Conservation (phyloP, 2,113 vertebrate genomes). For the Lipophrys pholis region DNA sequence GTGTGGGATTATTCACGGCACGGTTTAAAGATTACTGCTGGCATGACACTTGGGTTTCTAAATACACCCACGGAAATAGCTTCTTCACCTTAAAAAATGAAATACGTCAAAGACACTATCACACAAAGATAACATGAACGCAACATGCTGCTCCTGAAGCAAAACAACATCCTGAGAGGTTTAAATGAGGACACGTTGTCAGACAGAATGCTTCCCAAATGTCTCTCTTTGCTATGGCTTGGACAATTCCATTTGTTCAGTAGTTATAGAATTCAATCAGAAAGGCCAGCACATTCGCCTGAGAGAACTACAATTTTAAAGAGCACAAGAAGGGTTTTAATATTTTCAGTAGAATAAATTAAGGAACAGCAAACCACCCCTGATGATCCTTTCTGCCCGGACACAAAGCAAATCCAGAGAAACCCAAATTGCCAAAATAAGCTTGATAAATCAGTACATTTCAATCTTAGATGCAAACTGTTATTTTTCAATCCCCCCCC, state of each 20-base stretch:
- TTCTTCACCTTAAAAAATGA: neutral
- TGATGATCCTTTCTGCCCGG: neutral
- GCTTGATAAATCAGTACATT: slow-evolving; percentile 1
- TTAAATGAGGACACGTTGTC: neutral
- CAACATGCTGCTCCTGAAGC: neutral
- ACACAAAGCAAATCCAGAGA: slow-evolving; percentile 26
- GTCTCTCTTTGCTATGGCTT: neutral
- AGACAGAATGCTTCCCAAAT: neutral
- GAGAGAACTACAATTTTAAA: neutral
- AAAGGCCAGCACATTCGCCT: neutral
- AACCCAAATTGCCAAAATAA: neutral
- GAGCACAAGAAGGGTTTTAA: neutral
- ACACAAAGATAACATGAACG: neutral
- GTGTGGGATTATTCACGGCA: neutral
- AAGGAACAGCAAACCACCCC: neutral
- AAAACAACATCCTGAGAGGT: neutral
- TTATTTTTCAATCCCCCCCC: slow-evolving; percentile 8
- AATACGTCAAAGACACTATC: neutral
- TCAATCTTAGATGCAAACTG: slow-evolving; percentile 16
- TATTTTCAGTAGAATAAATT: slow-evolving; percentile 14
- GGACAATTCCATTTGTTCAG: slow-evolving; percentile 4
- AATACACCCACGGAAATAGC: neutral
- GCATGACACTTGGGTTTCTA: neutral
- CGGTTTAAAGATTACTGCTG: slow-evolving; percentile 1
- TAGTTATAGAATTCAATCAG: neutral